These are phyloP conservation scores for Megaustenia siamemsis DNA, from an alignment of 2,888 invertebrate genomes.

Conservation along the genomic window DNA sequence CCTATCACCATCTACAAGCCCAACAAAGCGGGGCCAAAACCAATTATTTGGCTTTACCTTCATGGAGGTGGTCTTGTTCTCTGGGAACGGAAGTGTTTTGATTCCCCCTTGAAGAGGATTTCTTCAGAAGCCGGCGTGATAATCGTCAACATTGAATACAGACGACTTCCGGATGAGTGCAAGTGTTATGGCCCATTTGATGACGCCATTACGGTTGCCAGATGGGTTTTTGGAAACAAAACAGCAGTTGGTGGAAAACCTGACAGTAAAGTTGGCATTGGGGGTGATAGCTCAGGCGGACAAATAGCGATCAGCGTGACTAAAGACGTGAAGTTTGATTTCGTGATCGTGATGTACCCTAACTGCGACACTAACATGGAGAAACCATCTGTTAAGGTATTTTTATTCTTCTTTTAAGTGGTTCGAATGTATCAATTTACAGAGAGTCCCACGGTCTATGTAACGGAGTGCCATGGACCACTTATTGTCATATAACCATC, in stretches of 20 bases:
- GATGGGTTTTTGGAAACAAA: slow-evolving; percentile 56
- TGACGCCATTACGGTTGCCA: slow-evolving; percentile 35
- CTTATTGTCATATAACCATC: too few species aligned
- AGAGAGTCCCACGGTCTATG: too few species aligned
- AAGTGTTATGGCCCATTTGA: slow-evolving; percentile 46
- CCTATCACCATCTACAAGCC: slow-evolving; percentile 43
- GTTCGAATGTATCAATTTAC: too few species aligned
- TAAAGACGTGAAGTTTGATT: slow-evolving; percentile 42
- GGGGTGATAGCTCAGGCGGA: slow-evolving; percentile 46
- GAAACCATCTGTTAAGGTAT: neutral
- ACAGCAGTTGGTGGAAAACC: neutral
- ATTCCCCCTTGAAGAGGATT: neutral
- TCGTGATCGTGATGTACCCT: slow-evolving; percentile 31
- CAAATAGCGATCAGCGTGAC: slow-evolving; percentile 41
- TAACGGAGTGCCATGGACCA: too few species aligned
- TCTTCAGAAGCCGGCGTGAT: slow-evolving; percentile 34
- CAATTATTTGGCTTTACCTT: slow-evolving; percentile 27
- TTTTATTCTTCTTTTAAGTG: neutral
- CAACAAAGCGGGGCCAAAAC: neutral
- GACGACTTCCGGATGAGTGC: slow-evolving; percentile 46
- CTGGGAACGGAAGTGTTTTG: neutral
- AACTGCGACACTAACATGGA: neutral
- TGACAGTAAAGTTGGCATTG: slow-evolving; percentile 41
- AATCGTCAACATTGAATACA: slow-evolving; percentile 53
- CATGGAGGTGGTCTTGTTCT: slow-evolving; percentile 40